Evolutionary conservation across 1,140 invertebrate species (phyloP).

Genomic region (Drosophila gunungcola): DNA sequence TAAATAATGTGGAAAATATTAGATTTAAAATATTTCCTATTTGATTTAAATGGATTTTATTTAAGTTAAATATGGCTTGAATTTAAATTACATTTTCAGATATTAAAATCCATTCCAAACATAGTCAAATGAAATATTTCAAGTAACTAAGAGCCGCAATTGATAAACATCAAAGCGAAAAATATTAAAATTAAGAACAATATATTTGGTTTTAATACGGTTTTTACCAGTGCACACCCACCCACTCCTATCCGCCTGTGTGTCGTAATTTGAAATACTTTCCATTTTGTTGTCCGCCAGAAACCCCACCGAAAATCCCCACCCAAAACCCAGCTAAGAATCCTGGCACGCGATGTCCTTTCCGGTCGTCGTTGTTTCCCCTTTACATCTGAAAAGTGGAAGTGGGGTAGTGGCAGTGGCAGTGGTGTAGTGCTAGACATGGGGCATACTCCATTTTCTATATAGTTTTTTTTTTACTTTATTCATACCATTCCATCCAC

Average conservation of each 20-base stretch:
- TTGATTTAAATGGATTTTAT: too few relatives aligned
- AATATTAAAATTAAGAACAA: too few relatives aligned
- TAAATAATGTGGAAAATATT: too few relatives aligned
- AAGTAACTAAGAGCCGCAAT: too few relatives aligned
- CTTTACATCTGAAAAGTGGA: slow-evolving; percentile 51
- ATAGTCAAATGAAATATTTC: too few relatives aligned
- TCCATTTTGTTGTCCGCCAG: slow-evolving; percentile 71
- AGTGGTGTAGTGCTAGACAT: slow-evolving; percentile 10
- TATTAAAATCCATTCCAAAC: too few relatives aligned
- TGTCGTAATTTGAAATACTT: slow-evolving; percentile 79
- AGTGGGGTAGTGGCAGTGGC: slow-evolving; percentile 1
- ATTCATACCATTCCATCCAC: slow-evolving; percentile 8
- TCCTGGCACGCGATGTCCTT: slow-evolving; percentile 82
- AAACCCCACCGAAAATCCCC: not conserved
- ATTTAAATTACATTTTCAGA: too few relatives aligned
- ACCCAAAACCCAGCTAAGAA: slow-evolving; percentile 20
- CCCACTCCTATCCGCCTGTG: slow-evolving; percentile 18
- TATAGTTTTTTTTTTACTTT: slow-evolving; percentile 36
- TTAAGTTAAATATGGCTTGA: too few relatives aligned
- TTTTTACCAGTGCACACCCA: not conserved
- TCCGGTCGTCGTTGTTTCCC: slow-evolving; percentile 80
- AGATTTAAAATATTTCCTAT: too few relatives aligned
- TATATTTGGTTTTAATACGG: too few relatives aligned
- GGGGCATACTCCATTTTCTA: slow-evolving; percentile 49
- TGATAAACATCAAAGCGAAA: too few relatives aligned